Base-by-base conservation (phyloP, 2,888 invertebrate species). In the Apodemia mormo region DNA sequence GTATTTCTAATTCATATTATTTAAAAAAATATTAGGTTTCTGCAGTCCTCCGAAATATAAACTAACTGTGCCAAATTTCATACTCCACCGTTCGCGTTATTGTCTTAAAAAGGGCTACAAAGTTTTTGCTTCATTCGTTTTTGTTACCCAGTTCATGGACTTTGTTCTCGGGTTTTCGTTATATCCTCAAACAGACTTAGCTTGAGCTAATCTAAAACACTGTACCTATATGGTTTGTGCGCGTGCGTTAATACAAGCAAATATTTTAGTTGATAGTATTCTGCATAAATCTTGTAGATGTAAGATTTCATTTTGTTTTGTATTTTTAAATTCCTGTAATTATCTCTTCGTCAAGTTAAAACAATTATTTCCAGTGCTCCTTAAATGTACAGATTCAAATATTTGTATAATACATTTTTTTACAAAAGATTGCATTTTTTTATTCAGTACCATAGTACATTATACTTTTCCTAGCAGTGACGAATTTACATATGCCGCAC, bases 371-470 rank as follows among this genome's bases (percentile, higher is more conserved):
- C 75, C 71, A 72, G 72, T 76, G 65, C 54, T 73, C 67, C 70
- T 68, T 73, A 76, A 73, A 71, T 61, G 58, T 61, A 72, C 72
- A 72, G 71, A 74, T 69, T 73, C 70, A 74, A 75, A 74, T 76
- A 77, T 79, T 77, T 78, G 79, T 77, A 74, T 77, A 78, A 76
- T 77, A 78, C 76, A 77, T 70, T 73, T 75, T 49, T 77, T 72
- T 58, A 72, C 65, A 70, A 71, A 73, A 70, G 29, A 49, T 69
- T 45, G 12, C 40, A 45, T 12, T 67, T 67, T 66, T 54, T 72
- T 30, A 49, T 70, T 45, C 9, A 10, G 45, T 43, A 43, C 14
- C 14, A 49, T 14, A 1, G 49, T 49, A 5, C 49, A 14, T 14
- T 5, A 5, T 49, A 14, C 4, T 14, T 49, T 45, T 22, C 22